phyloP scores from a whole-genome alignment of 2,888 invertebrate species.

The Caenorhabditis sinica region DNA sequence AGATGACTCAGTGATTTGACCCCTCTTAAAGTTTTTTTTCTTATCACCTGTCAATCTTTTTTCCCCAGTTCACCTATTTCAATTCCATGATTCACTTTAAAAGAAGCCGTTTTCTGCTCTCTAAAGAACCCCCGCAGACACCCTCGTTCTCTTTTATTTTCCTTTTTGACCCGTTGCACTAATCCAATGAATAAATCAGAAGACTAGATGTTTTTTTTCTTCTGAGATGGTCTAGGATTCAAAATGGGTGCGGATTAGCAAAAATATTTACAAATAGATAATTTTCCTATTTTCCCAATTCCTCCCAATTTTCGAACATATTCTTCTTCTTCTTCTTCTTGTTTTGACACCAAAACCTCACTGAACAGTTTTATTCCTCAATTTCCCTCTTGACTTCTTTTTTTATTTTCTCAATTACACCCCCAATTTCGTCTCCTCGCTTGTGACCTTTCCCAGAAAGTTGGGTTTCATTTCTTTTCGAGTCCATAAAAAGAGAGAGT shows the following conservation, averaged over 20 bases:
- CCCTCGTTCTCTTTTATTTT: not conserved
- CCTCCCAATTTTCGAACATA: no score
- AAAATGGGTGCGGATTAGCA: not conserved
- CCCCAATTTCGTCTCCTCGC: not conserved
- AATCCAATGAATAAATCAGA: slow-evolving; percentile 50
- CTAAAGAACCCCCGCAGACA: slow-evolving; percentile 5
- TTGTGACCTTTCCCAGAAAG: slow-evolving; percentile 31
- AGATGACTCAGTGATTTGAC: slow-evolving; percentile 26
- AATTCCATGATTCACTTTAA: slow-evolving; percentile 21
- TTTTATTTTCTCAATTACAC: slow-evolving; percentile 49
- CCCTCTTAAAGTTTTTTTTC: not conserved
- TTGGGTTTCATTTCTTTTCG: slow-evolving; percentile 11
- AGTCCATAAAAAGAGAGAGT: slow-evolving; percentile 54
- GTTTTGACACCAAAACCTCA: not conserved
- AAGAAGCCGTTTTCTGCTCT: slow-evolving; percentile 10
- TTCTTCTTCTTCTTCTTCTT: not conserved
- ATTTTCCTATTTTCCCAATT: no score
- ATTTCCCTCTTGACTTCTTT: not conserved
- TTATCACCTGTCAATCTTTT: slow-evolving; percentile 21
- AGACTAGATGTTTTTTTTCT: slow-evolving; percentile 20
- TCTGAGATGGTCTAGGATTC: not conserved
- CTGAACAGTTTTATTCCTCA: not conserved
- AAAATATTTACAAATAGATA: not conserved
- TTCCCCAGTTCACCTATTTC: not conserved
- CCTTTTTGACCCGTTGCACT: slow-evolving; percentile 29